These are phyloP conservation scores for Diplolepis rosae DNA, from an alignment of 2,888 invertebrate species.

Conservation along the genomic window DNA sequence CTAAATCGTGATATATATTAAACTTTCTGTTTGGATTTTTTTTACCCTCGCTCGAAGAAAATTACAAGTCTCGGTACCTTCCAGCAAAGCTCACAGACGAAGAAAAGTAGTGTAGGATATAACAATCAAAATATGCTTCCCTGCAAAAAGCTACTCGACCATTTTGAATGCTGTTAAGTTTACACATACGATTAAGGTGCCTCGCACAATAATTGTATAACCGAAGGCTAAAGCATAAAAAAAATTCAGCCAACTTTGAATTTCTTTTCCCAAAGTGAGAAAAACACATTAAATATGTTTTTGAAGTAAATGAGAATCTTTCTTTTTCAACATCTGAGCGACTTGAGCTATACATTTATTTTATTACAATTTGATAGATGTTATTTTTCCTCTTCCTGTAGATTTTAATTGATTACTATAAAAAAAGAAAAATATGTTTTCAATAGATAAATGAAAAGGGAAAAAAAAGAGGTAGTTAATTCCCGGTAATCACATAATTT, in stretches of 20 bases:
- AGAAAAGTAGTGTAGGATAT: conserved; percentile 13
- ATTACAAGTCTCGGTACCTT: conserved; percentile 7
- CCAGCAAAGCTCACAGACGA: background rate
- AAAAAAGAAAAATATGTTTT: too few species aligned
- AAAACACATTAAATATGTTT: conserved; percentile 1
- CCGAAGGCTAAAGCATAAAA: conserved; percentile 12
- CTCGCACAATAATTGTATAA: conserved; percentile 18
- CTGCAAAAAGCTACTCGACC: conserved; percentile 12
- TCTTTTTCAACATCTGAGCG: too few species aligned
- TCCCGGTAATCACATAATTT: background rate
- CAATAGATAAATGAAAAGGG: too few species aligned
- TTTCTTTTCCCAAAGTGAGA: background rate
- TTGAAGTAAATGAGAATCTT: too few species aligned
- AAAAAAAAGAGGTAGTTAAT: background rate
- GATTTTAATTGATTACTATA: too few species aligned
- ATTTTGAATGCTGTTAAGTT: conserved; percentile 25
- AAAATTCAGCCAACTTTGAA: background rate
- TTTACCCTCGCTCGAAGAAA: background rate
- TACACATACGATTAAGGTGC: conserved; percentile 21
- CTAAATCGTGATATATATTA: too few species aligned
- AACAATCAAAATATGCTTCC: conserved; percentile 17
- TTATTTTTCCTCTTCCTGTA: background rate
- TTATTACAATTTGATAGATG: background rate
- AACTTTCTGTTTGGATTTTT: too few species aligned
- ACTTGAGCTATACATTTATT: too few species aligned